phyloP scores from a whole-genome alignment of 2,797 vertebrate species.

The Melanotaenia parkinsoni region DNA sequence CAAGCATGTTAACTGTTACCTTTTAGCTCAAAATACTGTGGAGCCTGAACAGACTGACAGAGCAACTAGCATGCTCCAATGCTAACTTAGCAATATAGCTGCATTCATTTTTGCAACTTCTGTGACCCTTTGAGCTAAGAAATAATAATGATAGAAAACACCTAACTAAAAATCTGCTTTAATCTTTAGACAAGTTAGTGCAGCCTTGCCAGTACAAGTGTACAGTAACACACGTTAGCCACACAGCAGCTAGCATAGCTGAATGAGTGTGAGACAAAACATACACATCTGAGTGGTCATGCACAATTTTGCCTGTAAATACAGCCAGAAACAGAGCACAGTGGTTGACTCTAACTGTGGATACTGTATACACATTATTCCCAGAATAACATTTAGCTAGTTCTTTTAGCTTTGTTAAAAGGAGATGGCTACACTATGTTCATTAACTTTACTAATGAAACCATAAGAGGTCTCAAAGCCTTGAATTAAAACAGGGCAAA shows the following conservation, averaged over 20 bases:
- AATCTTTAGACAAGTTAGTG: neutral
- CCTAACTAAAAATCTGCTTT: neutral
- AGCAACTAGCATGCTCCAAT: neutral
- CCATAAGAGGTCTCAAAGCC: neutral
- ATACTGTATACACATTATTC: neutral
- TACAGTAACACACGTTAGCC: too few relatives aligned
- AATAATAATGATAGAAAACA: neutral
- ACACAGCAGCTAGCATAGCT: neutral
- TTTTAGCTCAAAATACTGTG: neutral
- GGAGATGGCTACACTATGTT: neutral
- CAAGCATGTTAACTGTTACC: too few relatives aligned
- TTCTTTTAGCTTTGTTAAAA: neutral
- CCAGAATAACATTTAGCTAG: neutral
- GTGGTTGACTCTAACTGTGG: neutral
- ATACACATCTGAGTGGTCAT: neutral
- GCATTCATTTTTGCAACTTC: neutral
- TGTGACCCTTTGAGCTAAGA: neutral
- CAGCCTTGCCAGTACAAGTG: too few relatives aligned
- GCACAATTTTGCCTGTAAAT: neutral
- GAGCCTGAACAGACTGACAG: neutral
- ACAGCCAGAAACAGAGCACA: neutral
- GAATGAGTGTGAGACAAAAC: neutral
- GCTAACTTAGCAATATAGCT: neutral
- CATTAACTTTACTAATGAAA: neutral
- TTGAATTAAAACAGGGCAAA: neutral